Conservation (phyloP, 53 echinoderm and acorn worm genomes). For the Holothuria scabra region DNA sequence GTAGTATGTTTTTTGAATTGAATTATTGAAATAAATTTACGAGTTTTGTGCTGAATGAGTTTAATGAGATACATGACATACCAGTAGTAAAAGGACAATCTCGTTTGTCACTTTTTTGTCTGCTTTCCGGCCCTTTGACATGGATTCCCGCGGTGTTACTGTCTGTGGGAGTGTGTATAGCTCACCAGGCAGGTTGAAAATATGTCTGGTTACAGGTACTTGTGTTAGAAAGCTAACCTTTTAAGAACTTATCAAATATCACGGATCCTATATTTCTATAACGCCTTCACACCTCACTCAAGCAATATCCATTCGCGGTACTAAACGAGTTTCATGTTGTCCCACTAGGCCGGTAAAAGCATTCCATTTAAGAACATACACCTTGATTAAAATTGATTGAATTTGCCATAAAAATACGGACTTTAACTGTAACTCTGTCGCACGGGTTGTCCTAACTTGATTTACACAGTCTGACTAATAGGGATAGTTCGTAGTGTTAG, state of each 20-base stretch:
- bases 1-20: no score
- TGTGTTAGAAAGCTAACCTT: no score
- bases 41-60: no score
- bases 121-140: no score
- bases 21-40: no score
- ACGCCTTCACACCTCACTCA: constrained; percentile 35
- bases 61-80: no score
- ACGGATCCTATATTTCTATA: constrained; percentile 41
- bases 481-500: constrained; percentile 17
- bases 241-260: constrained; percentile 26
- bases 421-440: constrained; percentile 42
- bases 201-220: no score
- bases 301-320: constrained; percentile 31
- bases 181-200: no score
- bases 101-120: no score
- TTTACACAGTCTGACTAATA: constrained; percentile 40
- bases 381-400: constrained; percentile 46
- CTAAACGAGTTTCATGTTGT: constrained; percentile 43
- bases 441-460: constrained; percentile 40
- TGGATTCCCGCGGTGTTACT: no score
- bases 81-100: no score
- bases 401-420: constrained; percentile 46
- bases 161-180: no score
- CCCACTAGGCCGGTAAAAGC: constrained; percentile 44
- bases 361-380: constrained; percentile 42